phyloP scores from a whole-genome alignment of 2,113 vertebrate genomes.

The Anhinga rufa region DNA sequence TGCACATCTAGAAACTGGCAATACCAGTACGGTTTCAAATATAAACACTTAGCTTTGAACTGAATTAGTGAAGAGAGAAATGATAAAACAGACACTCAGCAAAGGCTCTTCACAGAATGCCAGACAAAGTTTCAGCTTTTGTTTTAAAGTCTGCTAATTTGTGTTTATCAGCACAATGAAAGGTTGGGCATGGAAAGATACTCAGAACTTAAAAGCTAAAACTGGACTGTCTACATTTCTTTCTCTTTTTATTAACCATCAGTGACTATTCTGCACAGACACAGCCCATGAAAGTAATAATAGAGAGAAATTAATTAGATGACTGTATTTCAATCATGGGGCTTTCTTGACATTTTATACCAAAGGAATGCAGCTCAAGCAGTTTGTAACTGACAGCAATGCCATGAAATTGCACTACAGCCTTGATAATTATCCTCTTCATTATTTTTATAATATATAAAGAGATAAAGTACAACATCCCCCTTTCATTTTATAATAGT shows the following conservation, averaged over 20 bases:
- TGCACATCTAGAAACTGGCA: neutral
- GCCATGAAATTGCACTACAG: slow-evolving; percentile 47
- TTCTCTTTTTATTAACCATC: slow-evolving; percentile 24
- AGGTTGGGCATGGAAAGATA: neutral
- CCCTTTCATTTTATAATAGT: slow-evolving; percentile 57
- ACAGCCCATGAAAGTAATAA: slow-evolving; percentile 39
- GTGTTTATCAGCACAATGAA: slow-evolving; percentile 18
- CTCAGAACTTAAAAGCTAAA: slow-evolving; percentile 41
- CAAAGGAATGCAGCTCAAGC: slow-evolving; percentile 39
- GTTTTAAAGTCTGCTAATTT: neutral
- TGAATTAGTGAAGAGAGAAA: neutral
- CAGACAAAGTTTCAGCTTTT: neutral
- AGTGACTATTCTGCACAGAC: neutral
- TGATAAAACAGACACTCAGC: neutral
- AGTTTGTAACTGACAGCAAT: slow-evolving; percentile 60
- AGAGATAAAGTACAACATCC: slow-evolving; percentile 49
- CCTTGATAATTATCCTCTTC: slow-evolving; percentile 66
- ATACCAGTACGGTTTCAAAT: neutral
- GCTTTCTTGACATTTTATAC: slow-evolving; percentile 52
- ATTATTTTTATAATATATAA: slow-evolving; percentile 69
- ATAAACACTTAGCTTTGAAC: neutral
- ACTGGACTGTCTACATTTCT: neutral
- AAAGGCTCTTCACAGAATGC: neutral
- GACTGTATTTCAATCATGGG: slow-evolving; percentile 58
- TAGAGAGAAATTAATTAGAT: slow-evolving; percentile 65